A percentile compares a stretch with the other conserved stretches of the same genome.
Conservation (phyloP, 2,888 invertebrate genomes). For the Cheilosia urbana region DNA sequence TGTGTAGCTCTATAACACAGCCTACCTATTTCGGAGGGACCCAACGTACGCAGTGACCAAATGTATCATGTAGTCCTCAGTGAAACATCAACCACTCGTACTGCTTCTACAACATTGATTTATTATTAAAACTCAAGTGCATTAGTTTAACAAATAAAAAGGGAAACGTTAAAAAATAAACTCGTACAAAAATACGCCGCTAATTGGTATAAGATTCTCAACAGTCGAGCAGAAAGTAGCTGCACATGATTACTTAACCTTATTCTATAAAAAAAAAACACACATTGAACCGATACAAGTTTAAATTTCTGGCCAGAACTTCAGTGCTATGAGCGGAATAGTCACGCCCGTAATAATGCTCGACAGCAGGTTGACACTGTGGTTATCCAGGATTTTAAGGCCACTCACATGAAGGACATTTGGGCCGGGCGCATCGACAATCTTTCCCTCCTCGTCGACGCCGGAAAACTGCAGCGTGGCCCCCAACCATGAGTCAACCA, state of each 20-base stretch:
- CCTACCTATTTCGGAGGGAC: too few species aligned
- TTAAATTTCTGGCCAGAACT: conserved; percentile 85
- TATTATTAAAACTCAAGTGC: conserved; percentile 25
- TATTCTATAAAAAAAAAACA: conserved; percentile 9
- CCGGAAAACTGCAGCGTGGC: conserved; percentile 95
- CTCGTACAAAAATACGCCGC: conserved; percentile 18
- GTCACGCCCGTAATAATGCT: conserved; percentile 90
- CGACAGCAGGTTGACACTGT: conserved; percentile 93
- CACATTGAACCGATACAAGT: too few species aligned
- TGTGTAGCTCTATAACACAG: background rate
- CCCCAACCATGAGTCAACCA: conserved; percentile 93
- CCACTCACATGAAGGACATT: conserved; percentile 91
- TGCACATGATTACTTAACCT: conserved; percentile 35
- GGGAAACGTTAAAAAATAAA: conserved; percentile 3
- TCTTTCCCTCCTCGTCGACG: conserved; percentile 87
- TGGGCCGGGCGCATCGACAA: conserved; percentile 89
- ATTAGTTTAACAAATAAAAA: conserved; percentile 25
- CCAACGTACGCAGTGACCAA: background rate
- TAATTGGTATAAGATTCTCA: background rate
- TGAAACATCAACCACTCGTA: background rate
- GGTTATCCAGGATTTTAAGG: conserved; percentile 91
- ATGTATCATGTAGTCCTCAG: background rate
- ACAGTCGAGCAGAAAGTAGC: conserved; percentile 35
- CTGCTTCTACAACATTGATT: conserved; percentile 42
- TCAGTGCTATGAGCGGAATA: conserved; percentile 87